Conservation (phyloP, 2,113 vertebrate genomes). For the Trogon melanurus region DNA sequence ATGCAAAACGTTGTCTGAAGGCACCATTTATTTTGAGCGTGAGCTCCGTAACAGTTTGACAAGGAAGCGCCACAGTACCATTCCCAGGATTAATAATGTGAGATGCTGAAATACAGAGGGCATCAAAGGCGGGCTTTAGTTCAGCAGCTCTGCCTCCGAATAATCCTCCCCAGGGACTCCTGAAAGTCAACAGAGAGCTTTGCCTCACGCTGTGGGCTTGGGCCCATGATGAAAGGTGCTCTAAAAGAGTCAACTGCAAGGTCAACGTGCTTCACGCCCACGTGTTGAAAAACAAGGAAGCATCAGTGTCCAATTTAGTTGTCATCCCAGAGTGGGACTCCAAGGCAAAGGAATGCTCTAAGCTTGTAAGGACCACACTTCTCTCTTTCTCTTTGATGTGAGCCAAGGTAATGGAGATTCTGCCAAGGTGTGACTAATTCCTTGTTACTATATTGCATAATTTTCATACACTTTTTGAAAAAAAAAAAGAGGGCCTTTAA, state of each 20-base stretch:
- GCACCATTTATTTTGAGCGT: not conserved
- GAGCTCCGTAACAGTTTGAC: not conserved
- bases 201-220: not conserved
- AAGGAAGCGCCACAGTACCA: not conserved
- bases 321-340: conserved; percentile 63
- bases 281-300: conserved; percentile 32
- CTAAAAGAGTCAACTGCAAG: not conserved
- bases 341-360: conserved; percentile 24
- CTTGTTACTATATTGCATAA: conserved; percentile 56
- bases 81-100: not conserved
- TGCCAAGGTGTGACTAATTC: conserved; percentile 49
- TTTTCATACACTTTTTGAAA: conserved; percentile 33
- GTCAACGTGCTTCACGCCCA: conserved; percentile 9
- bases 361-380: conserved; percentile 19
- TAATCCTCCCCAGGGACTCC: not conserved
- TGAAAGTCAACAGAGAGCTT: not conserved
- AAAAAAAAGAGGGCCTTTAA: conserved; percentile 30
- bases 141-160: not conserved
- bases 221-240: conserved; percentile 32
- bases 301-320: conserved; percentile 70
- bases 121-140: not conserved
- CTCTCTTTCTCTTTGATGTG: conserved; percentile 42
- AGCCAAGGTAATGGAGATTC: conserved; percentile 52
- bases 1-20: not conserved
- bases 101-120: not conserved